Base-by-base conservation (phyloP, 2,888 invertebrate genomes). In the Augiades crinisus region DNA sequence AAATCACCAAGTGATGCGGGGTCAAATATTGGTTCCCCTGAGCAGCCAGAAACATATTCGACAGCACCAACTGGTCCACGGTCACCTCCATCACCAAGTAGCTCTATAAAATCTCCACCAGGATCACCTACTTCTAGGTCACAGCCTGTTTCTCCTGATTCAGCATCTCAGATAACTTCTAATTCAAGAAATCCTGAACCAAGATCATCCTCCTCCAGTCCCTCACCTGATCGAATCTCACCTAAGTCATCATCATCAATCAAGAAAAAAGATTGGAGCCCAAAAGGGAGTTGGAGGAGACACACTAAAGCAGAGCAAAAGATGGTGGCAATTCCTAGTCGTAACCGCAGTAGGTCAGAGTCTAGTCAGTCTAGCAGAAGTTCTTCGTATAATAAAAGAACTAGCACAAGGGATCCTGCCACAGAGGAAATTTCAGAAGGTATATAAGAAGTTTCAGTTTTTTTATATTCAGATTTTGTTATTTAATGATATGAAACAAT, bases 341-440 rank as follows among this genome's bases (percentile, higher is more conserved):
- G 72, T 27, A 70, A 69, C 34, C 70, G 83, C 27, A 88, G 87
- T 65, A 67, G 79, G 57, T 88, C 89, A 49, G 86, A 85, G 44
- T 88, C 89, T 54, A 90, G 90, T 67, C 78, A 68, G 47, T 89
- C 90, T 19, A 89, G 87, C 59, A 75, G 77, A 57, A 81, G 81
- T 65, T 89, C 89, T 13, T 77, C 85, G 49, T 83, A 85, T 54
- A 84, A 86, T 60, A 87, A 88, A 62, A 68, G 83, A 46, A 60
- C 67, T 12, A 76, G 71, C 57, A 62, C 68, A 51, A 89, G 86
- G 56, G 87, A 87, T 59, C 83, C 90, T 47, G 85, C 81, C 13
- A 89, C 92, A 41, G 92, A 92, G 75, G 92, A 92, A 78, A 92
- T 92, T 67, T 92, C 92, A 54, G 93, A 93, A 68, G 92, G 92